Percentiles rank a stretch among this genome's conserved stretches.
These are phyloP conservation scores for Psittacula cyanocephala DNA, from an alignment of 2,113 vertebrate genomes.

Conservation along the genomic window DNA sequence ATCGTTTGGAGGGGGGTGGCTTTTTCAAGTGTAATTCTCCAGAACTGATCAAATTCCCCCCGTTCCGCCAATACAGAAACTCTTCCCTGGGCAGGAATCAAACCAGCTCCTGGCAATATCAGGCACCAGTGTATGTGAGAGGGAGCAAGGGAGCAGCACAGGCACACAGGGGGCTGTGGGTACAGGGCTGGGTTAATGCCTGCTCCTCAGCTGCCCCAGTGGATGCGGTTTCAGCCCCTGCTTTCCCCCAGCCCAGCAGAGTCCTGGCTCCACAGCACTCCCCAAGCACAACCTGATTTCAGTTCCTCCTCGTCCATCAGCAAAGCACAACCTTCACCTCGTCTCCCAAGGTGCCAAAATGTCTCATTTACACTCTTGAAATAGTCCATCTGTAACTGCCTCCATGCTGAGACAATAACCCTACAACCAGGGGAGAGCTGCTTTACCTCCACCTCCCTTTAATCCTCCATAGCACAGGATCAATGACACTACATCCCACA, in stretches of 20 bases:
- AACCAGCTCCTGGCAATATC: neutral
- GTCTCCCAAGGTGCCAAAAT: neutral
- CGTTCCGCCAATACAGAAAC: fast-evolving
- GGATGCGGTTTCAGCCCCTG: neutral
- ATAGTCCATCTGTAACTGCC: neutral
- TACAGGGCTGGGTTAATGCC: neutral
- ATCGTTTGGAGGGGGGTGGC: neutral
- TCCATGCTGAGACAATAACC: neutral
- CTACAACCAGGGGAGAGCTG: neutral
- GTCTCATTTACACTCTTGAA: neutral
- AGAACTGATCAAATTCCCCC: neutral
- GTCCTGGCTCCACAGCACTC: neutral
- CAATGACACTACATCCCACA: neutral
- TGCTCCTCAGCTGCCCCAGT: neutral
- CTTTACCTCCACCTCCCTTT: neutral
- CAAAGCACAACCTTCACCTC: neutral
- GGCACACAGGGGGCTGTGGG: fast-evolving
- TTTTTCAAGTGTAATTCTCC: neutral
- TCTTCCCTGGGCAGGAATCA: fast-evolving
- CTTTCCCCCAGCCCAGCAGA: neutral
- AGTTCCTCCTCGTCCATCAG: neutral
- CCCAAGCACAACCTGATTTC: neutral
- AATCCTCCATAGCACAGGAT: neutral
- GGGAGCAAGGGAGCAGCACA: neutral
- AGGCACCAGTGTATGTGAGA: neutral